phyloP scores from a whole-genome alignment of 35 echinoderm and acorn worm genomes.

The Apostichopus californicus region DNA sequence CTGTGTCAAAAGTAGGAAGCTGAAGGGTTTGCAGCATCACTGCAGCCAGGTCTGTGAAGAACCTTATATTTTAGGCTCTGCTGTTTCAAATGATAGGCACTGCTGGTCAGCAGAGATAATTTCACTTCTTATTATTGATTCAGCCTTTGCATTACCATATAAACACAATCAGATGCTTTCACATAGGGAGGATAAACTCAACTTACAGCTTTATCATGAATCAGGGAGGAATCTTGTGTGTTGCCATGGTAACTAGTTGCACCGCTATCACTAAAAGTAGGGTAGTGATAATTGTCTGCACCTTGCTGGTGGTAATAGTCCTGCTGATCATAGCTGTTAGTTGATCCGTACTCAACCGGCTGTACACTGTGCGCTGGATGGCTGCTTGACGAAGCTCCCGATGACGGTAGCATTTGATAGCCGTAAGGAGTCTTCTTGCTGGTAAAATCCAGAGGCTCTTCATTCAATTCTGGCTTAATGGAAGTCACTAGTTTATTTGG shows the following conservation, averaged over 20 bases:
- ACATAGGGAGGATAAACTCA: neutral
- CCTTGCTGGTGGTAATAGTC: neutral
- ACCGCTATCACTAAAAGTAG: neutral
- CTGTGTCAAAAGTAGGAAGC: too few relatives aligned
- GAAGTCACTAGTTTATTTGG: slow-evolving; percentile 6
- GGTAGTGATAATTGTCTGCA: neutral
- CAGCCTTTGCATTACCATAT: too few relatives aligned
- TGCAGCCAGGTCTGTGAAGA: too few relatives aligned
- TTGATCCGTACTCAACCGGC: neutral
- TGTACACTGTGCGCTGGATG: neutral
- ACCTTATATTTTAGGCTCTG: too few relatives aligned
- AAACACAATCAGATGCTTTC: too few relatives aligned
- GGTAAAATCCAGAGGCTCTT: slow-evolving; percentile 29
- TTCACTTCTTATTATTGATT: too few relatives aligned
- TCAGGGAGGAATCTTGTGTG: neutral
- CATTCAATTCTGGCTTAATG: slow-evolving; percentile 36
- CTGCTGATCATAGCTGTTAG: neutral
- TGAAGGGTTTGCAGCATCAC: too few relatives aligned
- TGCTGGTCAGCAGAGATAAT: too few relatives aligned
- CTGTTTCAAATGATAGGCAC: too few relatives aligned
- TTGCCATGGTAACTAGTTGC: slow-evolving; percentile 2
- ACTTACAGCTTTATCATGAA: slow-evolving; percentile 42
- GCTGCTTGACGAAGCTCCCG: neutral
- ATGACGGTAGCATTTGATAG: slow-evolving; percentile 6
- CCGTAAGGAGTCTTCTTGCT: slow-evolving; percentile 23